Conservation (phyloP, 2,113 vertebrate species). For the Bubalus kerabau region DNA sequence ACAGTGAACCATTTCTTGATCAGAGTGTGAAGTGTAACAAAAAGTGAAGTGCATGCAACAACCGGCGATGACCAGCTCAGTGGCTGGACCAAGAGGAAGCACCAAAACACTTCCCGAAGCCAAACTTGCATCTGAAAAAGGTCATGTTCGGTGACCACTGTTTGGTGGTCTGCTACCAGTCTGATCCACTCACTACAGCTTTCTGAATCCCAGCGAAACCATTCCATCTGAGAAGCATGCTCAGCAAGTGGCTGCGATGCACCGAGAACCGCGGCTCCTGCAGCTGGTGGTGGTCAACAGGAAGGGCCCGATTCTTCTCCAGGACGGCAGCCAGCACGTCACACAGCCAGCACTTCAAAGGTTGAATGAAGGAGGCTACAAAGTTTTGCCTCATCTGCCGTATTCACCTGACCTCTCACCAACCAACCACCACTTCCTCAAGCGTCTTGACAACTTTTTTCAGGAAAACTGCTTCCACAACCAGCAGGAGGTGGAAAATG, state of each 20-base stretch:
- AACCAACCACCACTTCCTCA: neutral
- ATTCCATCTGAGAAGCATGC: neutral
- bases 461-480: neutral
- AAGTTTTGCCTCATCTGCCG: neutral
- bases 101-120: neutral
- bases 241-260: rapidly evolving
- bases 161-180: rapidly evolving
- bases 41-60: rapidly evolving
- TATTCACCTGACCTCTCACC: neutral
- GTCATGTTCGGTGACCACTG: rapidly evolving
- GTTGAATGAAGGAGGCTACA: neutral
- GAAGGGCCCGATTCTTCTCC: too few species aligned
- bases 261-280: rapidly evolving
- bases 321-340: neutral
- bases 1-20: neutral
- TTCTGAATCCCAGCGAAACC: neutral
- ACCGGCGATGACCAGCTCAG: neutral
- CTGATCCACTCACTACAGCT: too few species aligned
- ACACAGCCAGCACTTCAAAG: neutral
- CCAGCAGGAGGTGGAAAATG: neutral
- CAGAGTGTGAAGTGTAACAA: neutral
- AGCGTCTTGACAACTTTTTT: neutral
- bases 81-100: neutral
- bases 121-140: too few species aligned
- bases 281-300: too few species aligned